Evolutionary conservation across 2,797 vertebrate species (phyloP).

Genomic region (Anableps anableps): DNA sequence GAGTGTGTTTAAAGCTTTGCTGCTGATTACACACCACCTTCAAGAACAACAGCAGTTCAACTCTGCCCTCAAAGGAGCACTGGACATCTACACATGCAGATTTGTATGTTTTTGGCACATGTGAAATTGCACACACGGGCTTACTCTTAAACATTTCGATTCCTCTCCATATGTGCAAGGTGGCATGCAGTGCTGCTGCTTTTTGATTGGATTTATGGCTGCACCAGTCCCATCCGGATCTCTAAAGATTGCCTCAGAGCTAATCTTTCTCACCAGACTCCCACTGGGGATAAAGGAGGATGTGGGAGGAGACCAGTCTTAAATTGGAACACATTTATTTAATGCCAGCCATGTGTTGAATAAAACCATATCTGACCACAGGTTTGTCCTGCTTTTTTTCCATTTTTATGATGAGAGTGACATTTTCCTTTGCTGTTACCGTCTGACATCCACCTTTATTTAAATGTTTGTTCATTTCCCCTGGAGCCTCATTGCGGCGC

Average conservation of each 20-base stretch:
- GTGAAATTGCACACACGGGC: background rate
- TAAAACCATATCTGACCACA: background rate
- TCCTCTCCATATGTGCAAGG: slow-evolving; percentile 11
- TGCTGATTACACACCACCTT: slow-evolving; percentile 48
- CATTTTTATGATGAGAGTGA: slow-evolving; percentile 5
- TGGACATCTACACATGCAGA: slow-evolving; percentile 11
- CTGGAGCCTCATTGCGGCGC: slow-evolving; percentile 31
- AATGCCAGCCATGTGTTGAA: slow-evolving; percentile 42
- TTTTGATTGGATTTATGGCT: slow-evolving; percentile 78
- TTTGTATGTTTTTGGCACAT: slow-evolving; percentile 17
- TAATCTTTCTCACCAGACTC: slow-evolving; percentile 72
- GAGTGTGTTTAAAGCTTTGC: slow-evolving; percentile 60
- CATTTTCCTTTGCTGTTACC: slow-evolving; percentile 43
- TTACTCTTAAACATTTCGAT: background rate
- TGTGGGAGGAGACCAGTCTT: slow-evolving; percentile 67
- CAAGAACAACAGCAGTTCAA: slow-evolving; percentile 26
- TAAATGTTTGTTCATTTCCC: slow-evolving; percentile 56
- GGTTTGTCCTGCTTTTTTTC: slow-evolving; percentile 21
- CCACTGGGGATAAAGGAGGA: slow-evolving; percentile 61
- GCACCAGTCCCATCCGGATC: slow-evolving; percentile 69
- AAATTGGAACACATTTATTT: slow-evolving; percentile 73
- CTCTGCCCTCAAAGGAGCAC: slow-evolving; percentile 15
- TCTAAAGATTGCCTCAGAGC: slow-evolving; percentile 69
- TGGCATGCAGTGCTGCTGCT: slow-evolving; percentile 44
- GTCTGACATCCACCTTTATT: slow-evolving; percentile 34